Conservation (phyloP, 2,797 vertebrate genomes). For the Microhierax caerulescens region DNA sequence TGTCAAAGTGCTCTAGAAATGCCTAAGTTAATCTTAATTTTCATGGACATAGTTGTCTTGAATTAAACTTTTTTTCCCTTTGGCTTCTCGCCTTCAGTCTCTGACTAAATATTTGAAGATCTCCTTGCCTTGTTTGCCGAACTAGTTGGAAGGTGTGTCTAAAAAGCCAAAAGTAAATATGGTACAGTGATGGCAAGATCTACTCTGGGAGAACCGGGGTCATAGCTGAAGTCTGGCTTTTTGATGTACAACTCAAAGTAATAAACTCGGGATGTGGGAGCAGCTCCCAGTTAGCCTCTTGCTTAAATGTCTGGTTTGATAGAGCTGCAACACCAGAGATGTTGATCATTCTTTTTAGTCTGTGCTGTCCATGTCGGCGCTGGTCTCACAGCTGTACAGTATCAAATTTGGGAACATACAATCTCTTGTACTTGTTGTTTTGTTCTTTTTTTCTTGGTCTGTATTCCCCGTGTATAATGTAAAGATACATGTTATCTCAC, state of each 20-base stretch:
- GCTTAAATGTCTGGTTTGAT: not conserved
- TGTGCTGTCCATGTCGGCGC: not conserved
- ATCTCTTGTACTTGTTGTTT: not conserved
- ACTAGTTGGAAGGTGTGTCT: not conserved
- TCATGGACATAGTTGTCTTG: slow-evolving; percentile 25
- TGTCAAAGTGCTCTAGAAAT: slow-evolving; percentile 20
- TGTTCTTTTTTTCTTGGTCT: not conserved
- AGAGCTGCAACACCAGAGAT: not conserved
- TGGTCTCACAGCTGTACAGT: not conserved
- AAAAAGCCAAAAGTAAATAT: not conserved
- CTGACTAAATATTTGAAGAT: not conserved
- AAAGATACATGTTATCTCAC: not conserved
- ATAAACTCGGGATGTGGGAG: not conserved
- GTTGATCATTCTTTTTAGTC: not conserved
- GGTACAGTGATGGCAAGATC: not conserved
- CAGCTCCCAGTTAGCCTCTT: not conserved
- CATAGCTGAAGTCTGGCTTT: not conserved
- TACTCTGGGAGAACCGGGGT: not conserved
- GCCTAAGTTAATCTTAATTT: slow-evolving; percentile 6
- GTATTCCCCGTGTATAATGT: not conserved
- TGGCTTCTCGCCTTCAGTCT: not conserved
- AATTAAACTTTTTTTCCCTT: slow-evolving; percentile 56
- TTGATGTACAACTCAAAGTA: not conserved
- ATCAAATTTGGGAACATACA: not conserved
- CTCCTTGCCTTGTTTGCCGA: not conserved